Evolutionary conservation across 1,140 invertebrate species (phyloP).

Genomic region (Aleiodes sp.): DNA sequence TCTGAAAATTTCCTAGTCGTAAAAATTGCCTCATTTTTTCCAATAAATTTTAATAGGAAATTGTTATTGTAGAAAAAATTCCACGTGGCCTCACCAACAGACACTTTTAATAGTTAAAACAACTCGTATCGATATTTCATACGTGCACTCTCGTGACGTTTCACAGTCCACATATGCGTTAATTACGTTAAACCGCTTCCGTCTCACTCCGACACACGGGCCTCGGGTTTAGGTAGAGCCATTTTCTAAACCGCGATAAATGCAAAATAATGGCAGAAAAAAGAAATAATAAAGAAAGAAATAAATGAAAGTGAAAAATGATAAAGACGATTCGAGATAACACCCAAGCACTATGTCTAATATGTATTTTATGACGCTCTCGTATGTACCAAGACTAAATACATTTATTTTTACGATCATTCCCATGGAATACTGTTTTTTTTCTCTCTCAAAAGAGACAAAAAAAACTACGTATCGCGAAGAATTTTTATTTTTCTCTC

Average conservation of each 20-base stretch:
- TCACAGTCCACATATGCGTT: not conserved
- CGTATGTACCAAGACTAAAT: not conserved
- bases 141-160: not conserved
- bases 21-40: too few relatives aligned
- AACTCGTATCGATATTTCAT: not conserved
- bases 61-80: too few relatives aligned
- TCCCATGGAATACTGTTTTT: not conserved
- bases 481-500: not conserved
- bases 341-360: not conserved
- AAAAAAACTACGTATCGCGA: not conserved
- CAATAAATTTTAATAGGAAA: too few relatives aligned
- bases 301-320: constrained; percentile 9
- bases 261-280: not conserved
- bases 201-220: not conserved
- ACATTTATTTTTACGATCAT: not conserved
- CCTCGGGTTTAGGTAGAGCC: not conserved
- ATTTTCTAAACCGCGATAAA: not conserved
- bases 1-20: too few relatives aligned
- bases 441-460: not conserved
- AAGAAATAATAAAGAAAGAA: not conserved
- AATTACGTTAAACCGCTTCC: not conserved
- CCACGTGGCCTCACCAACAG: not conserved
- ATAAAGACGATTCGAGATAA: constrained; percentile 2
- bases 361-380: not conserved
- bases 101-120: not conserved